Percentiles rank a stretch among this genome's conserved stretches.
Conservation (phyloP, 2,113 vertebrate genomes). For the Paradoxurus hermaphroditus region DNA sequence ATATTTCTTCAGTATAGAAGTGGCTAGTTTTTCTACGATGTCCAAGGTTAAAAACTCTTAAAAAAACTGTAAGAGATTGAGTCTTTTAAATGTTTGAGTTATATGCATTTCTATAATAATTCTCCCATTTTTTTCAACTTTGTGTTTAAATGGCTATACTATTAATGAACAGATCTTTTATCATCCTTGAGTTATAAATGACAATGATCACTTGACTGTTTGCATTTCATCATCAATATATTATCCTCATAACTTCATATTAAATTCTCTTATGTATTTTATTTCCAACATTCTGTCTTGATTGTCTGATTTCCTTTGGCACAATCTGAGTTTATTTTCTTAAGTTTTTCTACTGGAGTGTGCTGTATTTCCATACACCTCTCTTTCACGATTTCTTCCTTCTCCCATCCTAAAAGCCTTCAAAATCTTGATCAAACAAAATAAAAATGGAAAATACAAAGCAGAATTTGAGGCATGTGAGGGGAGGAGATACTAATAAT, state of each 20-base stretch:
- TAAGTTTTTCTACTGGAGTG: neutral
- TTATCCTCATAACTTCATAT: neutral
- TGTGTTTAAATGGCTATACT: neutral
- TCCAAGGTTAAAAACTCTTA: neutral
- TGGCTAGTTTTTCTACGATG: neutral
- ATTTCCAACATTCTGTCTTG: neutral
- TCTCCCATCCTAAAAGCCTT: neutral
- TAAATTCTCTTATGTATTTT: neutral
- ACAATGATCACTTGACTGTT: neutral
- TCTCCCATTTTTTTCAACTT: neutral
- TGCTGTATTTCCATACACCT: neutral
- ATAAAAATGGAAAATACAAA: neutral
- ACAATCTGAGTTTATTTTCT: neutral
- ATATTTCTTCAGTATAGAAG: neutral
- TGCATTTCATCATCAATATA: neutral
- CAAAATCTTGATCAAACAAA: neutral
- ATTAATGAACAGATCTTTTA: neutral
- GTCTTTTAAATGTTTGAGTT: neutral
- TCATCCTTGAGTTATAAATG: neutral
- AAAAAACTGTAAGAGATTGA: no score
- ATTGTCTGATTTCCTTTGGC: neutral
- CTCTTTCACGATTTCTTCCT: neutral
- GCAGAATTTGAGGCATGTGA: neutral
- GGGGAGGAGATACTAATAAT: fast-evolving
- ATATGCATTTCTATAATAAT: neutral